phyloP scores from a whole-genome alignment of 2,888 invertebrate species.

The Geotrupes spiniger region DNA sequence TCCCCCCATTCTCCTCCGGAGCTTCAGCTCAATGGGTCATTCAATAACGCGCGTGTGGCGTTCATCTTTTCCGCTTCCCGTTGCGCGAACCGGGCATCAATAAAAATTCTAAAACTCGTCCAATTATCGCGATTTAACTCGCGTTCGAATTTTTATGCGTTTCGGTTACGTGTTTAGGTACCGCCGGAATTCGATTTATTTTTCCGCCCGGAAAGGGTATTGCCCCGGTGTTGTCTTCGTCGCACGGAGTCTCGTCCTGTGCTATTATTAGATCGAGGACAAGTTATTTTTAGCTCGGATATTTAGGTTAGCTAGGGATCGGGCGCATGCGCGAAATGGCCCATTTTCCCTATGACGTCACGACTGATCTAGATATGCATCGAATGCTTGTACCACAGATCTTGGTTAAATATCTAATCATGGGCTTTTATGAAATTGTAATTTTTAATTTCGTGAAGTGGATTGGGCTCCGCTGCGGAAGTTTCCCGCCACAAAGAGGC shows the following conservation, averaged over 20 bases:
- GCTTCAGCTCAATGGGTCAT: conserved; percentile 35
- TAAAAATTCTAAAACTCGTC: too few relatives aligned
- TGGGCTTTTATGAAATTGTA: conserved; percentile 35
- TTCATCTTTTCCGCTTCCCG: conserved; percentile 8
- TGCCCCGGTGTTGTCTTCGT: conserved; percentile 35
- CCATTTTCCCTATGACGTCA: conserved; percentile 49
- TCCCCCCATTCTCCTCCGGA: conserved; percentile 27
- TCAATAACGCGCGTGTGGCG: conserved; percentile 28
- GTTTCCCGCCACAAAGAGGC: too few relatives aligned
- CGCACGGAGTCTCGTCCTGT: conserved; percentile 41
- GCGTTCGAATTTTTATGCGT: too few relatives aligned
- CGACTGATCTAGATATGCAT: conserved; percentile 56
- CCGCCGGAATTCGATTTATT: too few relatives aligned
- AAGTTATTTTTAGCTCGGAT: conserved; percentile 49
- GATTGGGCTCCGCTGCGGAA: too few relatives aligned
- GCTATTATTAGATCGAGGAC: conserved; percentile 53
- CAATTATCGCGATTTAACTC: too few relatives aligned
- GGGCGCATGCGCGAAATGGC: conserved; percentile 39
- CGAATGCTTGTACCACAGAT: conserved; percentile 2
- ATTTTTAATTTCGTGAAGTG: conserved; percentile 7
- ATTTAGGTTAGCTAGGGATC: conserved; percentile 47
- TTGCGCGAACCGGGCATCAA: too few relatives aligned
- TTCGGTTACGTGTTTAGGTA: too few relatives aligned
- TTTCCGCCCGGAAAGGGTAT: conserved; percentile 30
- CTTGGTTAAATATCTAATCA: not conserved